Evolutionary conservation across 1,140 invertebrate species (phyloP), one percentile per base, ranked within the genome.

Genomic region (Psilanteris sp.): DNA sequence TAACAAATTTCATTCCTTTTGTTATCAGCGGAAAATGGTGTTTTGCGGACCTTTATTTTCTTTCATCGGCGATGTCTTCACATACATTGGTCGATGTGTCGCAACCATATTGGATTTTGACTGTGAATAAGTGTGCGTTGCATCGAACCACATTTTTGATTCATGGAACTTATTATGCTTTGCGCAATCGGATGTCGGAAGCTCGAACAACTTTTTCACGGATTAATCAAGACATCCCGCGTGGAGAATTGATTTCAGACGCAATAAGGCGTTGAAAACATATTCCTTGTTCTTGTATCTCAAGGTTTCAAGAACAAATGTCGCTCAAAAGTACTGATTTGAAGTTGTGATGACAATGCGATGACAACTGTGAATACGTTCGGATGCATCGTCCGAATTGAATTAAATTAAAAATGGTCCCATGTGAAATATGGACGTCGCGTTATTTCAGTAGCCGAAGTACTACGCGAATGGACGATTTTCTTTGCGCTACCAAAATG

Each of bases 201-300:
- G 11, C 36, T 31, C 8, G 16, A 11, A 20, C 18, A 27, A 13
- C 9, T 52, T 66, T 31, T 48, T 48, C 26, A 11, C 4, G 20
- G 36, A 32, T 41, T 43, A 41, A 71, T 44, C 46, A 26, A 37
- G 57, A 39, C 37, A 37, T 55, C 36, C 43, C 54, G 18, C 18
- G 20, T 39, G n/a, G 66, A 5, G 24, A 78, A 79, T 76, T 62
- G 34, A 57, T 57, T 76, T 57, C 43, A 20, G 52, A 72, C 75
- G 31, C 22, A 18, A 10, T 8, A 24, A n/a, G n/a, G n/a, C 10
- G 13, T 39, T 14, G 29, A 34, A 52, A 52, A n/a, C n/a, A n/a
- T 15, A 3, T 34, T 3, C 13, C 16, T 22, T n/a, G 18, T 14
- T 50, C 36, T 36, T 36, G n/a, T n/a, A 50, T 36, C 31, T 50